Evolutionary conservation across 1,140 invertebrate species (phyloP).

Genomic region (Aphelinus certus): DNA sequence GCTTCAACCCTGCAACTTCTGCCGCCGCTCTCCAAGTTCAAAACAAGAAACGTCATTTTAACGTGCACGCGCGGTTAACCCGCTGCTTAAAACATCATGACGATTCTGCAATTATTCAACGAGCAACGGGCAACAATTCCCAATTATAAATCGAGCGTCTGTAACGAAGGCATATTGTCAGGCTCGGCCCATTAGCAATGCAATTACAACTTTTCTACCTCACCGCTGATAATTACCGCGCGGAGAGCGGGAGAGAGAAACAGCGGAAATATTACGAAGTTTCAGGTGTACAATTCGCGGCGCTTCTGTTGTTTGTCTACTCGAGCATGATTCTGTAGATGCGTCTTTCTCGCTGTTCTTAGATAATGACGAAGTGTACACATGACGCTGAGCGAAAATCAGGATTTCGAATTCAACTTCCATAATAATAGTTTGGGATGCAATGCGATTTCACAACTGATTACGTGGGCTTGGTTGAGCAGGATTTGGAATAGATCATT

Average conservation of each 20-base stretch:
- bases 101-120: not conserved
- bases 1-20: not conserved
- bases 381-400: too few relatives aligned
- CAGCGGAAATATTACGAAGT: not conserved
- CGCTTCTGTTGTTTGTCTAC: too few relatives aligned
- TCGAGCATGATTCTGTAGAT: too few relatives aligned
- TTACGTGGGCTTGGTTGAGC: too few relatives aligned
- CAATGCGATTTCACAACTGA: too few relatives aligned
- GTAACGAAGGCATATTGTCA: constrained; percentile 32
- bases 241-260: not conserved
- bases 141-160: constrained; percentile 25
- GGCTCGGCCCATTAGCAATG: constrained; percentile 4
- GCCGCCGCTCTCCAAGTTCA: not conserved
- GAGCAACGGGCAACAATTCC: not conserved
- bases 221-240: constrained; percentile 11
- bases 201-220: constrained; percentile 3
- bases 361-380: too few relatives aligned
- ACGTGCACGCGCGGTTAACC: not conserved
- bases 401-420: too few relatives aligned
- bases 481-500: too few relatives aligned
- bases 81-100: not conserved
- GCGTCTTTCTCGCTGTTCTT: too few relatives aligned
- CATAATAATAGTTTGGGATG: too few relatives aligned
- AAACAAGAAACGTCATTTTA: constrained; percentile 8
- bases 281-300: not conserved